Base-by-base conservation (phyloP, 1,140 invertebrate genomes). In the Sinonovacula constricta region DNA sequence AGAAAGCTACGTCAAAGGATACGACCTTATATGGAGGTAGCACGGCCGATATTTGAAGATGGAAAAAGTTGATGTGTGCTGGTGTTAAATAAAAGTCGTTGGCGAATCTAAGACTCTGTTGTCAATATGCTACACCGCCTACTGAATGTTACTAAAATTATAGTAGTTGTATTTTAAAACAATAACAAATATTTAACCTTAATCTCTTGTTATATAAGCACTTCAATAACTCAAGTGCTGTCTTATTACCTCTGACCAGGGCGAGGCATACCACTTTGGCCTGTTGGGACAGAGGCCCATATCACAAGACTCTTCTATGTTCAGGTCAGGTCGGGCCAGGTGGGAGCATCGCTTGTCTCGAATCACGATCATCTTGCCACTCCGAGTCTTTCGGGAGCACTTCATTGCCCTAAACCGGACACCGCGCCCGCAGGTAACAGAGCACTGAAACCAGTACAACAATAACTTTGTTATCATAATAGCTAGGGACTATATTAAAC, bases 201-300 rank as follows among this genome's bases (percentile, higher is more conserved):
- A n/a, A n/a, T n/a, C n/a, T n/a, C n/a, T n/a, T n/a, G n/a, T n/a
- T n/a, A n/a, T n/a, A n/a, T n/a, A n/a, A n/a, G n/a, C n/a, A n/a
- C n/a, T n/a, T n/a, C n/a, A n/a, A n/a, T n/a, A n/a, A n/a, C n/a
- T n/a, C n/a, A n/a, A n/a, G n/a, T n/a, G n/a, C 7, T 26, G 7
- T 31, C 15, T 7, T 49, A 70, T 70, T 62, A 86, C 84, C 71
- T 69, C 22, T 36, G 85, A 83, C 81, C 81, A 83, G 14, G 81
- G 82, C 12, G 83, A 85, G 4, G 81, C 56, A 53, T 83, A 79
- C 85, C 85, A 86, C 51, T 81, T 66, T 33, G 80, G 80, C 24
- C 57, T 59, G 3, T 75, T 57, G 14, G 70, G 53, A 45, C 83
- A 85, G 18, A 54, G 3, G 26, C 56, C 15, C 3, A 67, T 28